Evolutionary conservation across 1,140 invertebrate species (phyloP).

Genomic region (Archegozetes longisetosus): DNA sequence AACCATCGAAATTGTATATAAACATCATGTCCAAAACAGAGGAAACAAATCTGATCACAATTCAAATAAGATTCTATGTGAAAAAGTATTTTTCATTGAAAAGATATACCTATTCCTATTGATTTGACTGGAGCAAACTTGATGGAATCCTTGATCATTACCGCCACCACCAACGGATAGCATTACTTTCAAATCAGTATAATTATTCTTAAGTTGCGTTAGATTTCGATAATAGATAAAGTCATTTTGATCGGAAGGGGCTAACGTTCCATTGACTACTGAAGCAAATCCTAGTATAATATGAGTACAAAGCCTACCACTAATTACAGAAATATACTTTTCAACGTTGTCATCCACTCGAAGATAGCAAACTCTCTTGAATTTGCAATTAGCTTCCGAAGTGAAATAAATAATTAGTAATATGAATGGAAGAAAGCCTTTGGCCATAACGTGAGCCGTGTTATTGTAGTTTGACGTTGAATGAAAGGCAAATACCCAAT

Average conservation of each 20-base stretch:
- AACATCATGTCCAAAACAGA: slow-evolving; percentile 25
- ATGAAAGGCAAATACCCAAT: too few relatives aligned
- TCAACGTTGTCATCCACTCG: background rate
- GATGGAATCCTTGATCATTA: slow-evolving; percentile 39
- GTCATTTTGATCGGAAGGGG: slow-evolving; percentile 27
- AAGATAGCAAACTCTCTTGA: background rate
- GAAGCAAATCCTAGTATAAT: slow-evolving; percentile 55
- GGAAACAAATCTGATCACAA: slow-evolving; percentile 23
- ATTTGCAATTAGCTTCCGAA: background rate
- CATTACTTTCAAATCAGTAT: slow-evolving; percentile 54
- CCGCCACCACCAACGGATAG: slow-evolving; percentile 53
- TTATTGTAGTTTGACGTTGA: too few relatives aligned
- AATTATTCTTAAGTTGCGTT: slow-evolving; percentile 40
- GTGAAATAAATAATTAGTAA: too few relatives aligned
- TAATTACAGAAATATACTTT: background rate
- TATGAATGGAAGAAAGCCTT: too few relatives aligned
- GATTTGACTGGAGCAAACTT: slow-evolving; percentile 18
- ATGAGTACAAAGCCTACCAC: slow-evolving; percentile 50
- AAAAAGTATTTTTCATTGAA: too few relatives aligned
- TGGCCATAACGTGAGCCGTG: too few relatives aligned
- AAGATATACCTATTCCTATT: background rate
- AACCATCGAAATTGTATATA: slow-evolving; percentile 29
- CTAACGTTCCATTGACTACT: slow-evolving; percentile 43
- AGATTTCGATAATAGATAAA: slow-evolving; percentile 36
- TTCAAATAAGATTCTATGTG: too few relatives aligned